Evolutionary conservation across 2,797 vertebrate genomes (phyloP), one percentile per base, ranked within the genome.

Genomic region (Chelonia mydas): DNA sequence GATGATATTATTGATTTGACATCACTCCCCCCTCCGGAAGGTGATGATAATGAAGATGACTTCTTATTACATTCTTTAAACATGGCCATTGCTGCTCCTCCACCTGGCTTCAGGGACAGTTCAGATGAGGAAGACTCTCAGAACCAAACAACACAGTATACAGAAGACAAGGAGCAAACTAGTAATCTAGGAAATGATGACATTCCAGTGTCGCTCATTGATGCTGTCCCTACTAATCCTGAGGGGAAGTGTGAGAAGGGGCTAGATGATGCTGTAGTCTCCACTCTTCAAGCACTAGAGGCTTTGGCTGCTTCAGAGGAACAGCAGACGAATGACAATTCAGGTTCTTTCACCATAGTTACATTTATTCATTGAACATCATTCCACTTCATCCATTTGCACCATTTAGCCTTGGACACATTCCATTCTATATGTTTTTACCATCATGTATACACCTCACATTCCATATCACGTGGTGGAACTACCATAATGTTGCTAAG

Each of bases 1-100:
- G 99, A 99, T 94, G 99, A 99, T 98, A 99, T 99, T 98, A 99
- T 99, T 80, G 99, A 99, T 97, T 98, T 99, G 96, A 99, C 99
- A 53, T 99, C 99, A 79, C 99, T 99, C 90, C 99, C 99, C 84
- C 99, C 99, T 6, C 99, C 99, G 0, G 99, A 99, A 80, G 99
- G 99, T 8, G 99, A 99, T 76, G 99, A 99, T 37, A 99, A 99
- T 84, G 99, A 99, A 98, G 99, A 98, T 74, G 99, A 99, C 91
- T 99, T 99, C 82, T 98, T 99, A 61, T 98, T 99, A 96, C 99
- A 99, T 96, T 99, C 99, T 12, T 98, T 99, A 94, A 99, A 99
- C 98, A 98, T 99, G 98, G 99, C 99, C 96, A 99, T 99, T 50
- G 99, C 99, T 61, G 99, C 99, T 85, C 99, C 99, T 54, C 99